Conservation (phyloP, 2,797 vertebrate genomes). For the Halcyon smyrnensis region DNA sequence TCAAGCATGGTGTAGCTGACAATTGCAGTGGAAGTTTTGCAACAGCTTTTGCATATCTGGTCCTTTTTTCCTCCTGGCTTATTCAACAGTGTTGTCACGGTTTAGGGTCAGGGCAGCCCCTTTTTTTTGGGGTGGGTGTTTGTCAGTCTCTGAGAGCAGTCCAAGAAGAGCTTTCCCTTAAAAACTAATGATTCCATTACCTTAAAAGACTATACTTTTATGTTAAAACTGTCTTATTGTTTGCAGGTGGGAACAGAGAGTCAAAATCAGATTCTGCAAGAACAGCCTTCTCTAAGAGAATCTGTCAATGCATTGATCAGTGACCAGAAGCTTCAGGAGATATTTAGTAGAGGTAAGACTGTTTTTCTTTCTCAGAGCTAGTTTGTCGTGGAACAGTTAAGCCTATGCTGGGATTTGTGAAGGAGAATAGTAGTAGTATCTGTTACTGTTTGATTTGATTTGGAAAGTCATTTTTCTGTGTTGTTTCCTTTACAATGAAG, state of each 20-base stretch:
- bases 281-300: constrained; percentile 87
- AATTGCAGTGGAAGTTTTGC: background rate
- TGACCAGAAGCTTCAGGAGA: constrained; percentile 96
- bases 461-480: background rate
- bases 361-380: background rate
- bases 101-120: too few species aligned
- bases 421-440: background rate
- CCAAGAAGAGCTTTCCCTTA: background rate
- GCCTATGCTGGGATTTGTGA: background rate
- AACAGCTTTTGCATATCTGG: background rate
- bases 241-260: constrained; percentile 90
- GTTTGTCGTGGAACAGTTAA: background rate
- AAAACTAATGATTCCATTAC: background rate
- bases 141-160: background rate
- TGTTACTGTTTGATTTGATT: background rate
- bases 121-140: background rate
- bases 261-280: constrained; percentile 88
- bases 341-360: constrained; percentile 93
- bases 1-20: background rate
- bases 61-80: background rate
- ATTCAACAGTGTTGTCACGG: background rate
- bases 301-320: constrained; percentile 90
- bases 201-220: background rate
- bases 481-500: background rate
- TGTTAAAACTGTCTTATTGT: constrained; percentile 45